These are phyloP conservation scores for Tribolium madens DNA, from an alignment of 1,140 invertebrate genomes.

Conservation along the genomic window DNA sequence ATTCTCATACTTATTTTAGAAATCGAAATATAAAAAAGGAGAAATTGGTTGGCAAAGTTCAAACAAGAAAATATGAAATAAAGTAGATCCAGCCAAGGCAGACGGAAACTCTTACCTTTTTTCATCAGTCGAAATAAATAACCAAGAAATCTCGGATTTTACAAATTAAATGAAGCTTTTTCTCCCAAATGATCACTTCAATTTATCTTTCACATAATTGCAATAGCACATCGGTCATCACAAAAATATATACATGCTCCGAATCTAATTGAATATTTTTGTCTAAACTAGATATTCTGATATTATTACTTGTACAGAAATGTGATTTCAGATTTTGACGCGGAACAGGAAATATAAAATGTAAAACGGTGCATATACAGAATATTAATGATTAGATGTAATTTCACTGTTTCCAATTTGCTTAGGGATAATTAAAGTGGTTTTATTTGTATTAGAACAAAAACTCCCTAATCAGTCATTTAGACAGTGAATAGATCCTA, in stretches of 20 bases:
- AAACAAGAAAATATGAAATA: slow-evolving; percentile 38
- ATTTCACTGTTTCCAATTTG: not conserved
- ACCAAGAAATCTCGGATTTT: not conserved
- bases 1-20: slow-evolving; percentile 46
- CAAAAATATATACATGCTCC: too few relatives aligned
- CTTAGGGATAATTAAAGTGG: not conserved
- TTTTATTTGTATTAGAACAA: too few relatives aligned
- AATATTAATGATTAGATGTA: slow-evolving; percentile 9
- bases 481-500: slow-evolving; percentile 3
- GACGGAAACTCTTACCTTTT: slow-evolving; percentile 36
- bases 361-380: not conserved
- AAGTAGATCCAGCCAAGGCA: slow-evolving; percentile 15
- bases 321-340: not conserved
- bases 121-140: slow-evolving; percentile 23
- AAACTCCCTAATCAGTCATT: too few relatives aligned
- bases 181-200: not conserved
- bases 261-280: not conserved
- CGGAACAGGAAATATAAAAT: slow-evolving; percentile 6
- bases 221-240: too few relatives aligned
- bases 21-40: slow-evolving; percentile 48
- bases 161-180: slow-evolving; percentile 21
- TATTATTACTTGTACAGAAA: slow-evolving; percentile 18
- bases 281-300: not conserved
- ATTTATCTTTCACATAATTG: not conserved
- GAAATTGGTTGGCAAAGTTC: slow-evolving; percentile 44